phyloP scores from a whole-genome alignment of 2,113 vertebrate genomes.

The Hippocampus zosterae region DNA sequence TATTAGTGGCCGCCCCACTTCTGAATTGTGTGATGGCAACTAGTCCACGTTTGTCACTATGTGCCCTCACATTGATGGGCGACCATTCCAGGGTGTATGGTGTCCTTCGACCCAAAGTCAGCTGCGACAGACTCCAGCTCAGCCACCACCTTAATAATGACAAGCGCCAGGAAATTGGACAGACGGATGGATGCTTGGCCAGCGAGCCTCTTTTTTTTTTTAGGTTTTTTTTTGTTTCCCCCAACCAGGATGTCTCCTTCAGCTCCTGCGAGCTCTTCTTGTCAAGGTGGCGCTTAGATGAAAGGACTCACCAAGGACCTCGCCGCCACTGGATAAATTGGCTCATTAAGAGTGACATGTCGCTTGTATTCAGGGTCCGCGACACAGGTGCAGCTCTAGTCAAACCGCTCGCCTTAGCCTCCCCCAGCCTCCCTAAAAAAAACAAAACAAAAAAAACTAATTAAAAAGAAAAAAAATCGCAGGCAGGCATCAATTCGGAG shows the following conservation, averaged over 20 bases:
- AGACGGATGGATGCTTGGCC: constrained; percentile 40
- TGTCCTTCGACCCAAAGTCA: background rate
- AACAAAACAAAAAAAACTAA: background rate
- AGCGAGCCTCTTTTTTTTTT: constrained; percentile 58
- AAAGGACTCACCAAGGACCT: constrained; percentile 57
- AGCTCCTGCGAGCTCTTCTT: constrained; percentile 79
- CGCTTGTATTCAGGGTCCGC: constrained; percentile 46
- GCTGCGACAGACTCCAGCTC: too few relatives aligned
- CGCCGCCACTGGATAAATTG: constrained; percentile 64
- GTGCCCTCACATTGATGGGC: background rate
- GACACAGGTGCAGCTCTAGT: constrained; percentile 50
- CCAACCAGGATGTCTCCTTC: background rate
- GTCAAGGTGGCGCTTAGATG: constrained; percentile 56
- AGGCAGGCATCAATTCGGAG: too few relatives aligned
- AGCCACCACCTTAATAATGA: background rate
- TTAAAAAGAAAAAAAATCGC: background rate
- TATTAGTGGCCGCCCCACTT: too few relatives aligned
- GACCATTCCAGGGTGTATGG: background rate
- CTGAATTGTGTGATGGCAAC: too few relatives aligned
- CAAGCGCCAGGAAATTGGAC: background rate
- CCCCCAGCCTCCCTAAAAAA: background rate
- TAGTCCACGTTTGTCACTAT: too few relatives aligned
- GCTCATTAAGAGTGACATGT: constrained; percentile 62
- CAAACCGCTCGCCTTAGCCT: background rate
- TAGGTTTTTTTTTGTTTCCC: too few relatives aligned